These are phyloP conservation scores for Dicerorhinus sumatrensis DNA, from an alignment of 2,113 vertebrate genomes.

Conservation along the genomic window DNA sequence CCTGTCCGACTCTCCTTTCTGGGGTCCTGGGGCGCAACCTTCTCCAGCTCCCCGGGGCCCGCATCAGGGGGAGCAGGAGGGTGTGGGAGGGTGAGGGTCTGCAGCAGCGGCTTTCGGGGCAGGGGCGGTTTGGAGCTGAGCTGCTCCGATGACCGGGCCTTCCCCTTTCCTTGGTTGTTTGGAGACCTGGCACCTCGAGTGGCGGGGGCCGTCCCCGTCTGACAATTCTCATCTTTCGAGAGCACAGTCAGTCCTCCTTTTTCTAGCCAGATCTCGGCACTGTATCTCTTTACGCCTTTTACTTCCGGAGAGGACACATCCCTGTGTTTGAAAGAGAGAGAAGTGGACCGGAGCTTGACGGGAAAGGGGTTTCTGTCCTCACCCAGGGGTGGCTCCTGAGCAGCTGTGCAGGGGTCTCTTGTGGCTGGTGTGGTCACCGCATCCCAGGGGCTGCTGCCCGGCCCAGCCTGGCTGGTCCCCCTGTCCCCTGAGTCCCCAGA, in stretches of 20 bases:
- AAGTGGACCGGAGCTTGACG: conserved; percentile 94
- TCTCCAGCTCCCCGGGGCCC: conserved; percentile 79
- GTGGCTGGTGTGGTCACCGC: conserved; percentile 44
- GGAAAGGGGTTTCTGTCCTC: conserved; percentile 90
- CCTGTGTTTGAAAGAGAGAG: conserved; percentile 88
- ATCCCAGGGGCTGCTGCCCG: background rate
- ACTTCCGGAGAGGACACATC: conserved; percentile 81
- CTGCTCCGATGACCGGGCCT: conserved; percentile 83
- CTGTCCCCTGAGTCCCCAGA: conserved; percentile 51
- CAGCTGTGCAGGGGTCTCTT: conserved; percentile 60
- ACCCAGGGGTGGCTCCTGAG: conserved; percentile 67
- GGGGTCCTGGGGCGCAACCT: conserved; percentile 61
- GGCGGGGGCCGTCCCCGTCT: background rate
- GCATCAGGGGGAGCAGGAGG: conserved; percentile 39
- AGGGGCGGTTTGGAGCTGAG: conserved; percentile 86
- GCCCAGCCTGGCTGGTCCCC: conserved; percentile 29
- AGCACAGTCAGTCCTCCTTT: conserved; percentile 75
- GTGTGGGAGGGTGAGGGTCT: conserved; percentile 74
- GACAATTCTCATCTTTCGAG: conserved; percentile 80
- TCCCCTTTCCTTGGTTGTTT: conserved; percentile 82
- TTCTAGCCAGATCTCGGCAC: conserved; percentile 85
- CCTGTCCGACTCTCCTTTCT: conserved; percentile 77
- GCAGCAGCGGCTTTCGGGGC: conserved; percentile 85
- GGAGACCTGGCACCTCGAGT: conserved; percentile 64
- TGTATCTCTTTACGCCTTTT: conserved; percentile 85